These are phyloP conservation scores for Ambastaia sidthimunki DNA, from an alignment of 2,797 vertebrate genomes.

Conservation along the genomic window DNA sequence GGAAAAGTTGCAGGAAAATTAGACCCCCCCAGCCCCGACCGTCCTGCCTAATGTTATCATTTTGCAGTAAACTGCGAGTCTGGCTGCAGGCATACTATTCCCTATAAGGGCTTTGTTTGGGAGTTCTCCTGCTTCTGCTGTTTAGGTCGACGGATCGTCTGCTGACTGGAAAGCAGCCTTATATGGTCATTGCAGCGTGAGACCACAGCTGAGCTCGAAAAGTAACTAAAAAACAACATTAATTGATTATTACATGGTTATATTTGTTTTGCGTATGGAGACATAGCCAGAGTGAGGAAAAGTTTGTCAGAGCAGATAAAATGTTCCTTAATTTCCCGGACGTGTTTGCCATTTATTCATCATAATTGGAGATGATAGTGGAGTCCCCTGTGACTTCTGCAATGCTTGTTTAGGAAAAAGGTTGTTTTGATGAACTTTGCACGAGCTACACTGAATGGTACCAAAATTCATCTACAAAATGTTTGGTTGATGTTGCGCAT, in stretches of 20 bases:
- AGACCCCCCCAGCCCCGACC: slow-evolving; percentile 58
- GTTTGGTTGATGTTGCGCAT: not conserved
- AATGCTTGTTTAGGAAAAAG: slow-evolving; percentile 38
- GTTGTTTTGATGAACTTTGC: not conserved
- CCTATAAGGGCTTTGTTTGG: slow-evolving; percentile 99
- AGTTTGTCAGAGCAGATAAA: slow-evolving; percentile 43
- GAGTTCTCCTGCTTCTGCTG: slow-evolving; percentile 88
- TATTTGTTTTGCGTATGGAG: slow-evolving; percentile 29
- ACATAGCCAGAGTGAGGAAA: not conserved
- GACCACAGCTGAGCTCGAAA: slow-evolving; percentile 66
- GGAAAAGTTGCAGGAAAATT: slow-evolving; percentile 32
- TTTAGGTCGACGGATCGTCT: slow-evolving; percentile 81
- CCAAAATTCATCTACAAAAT: not conserved
- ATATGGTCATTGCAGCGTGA: slow-evolving; percentile 88
- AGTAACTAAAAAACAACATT: slow-evolving; percentile 57
- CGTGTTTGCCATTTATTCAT: slow-evolving; percentile 53
- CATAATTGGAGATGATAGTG: slow-evolving; percentile 55
- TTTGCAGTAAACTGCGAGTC: slow-evolving; percentile 79
- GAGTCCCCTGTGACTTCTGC: slow-evolving; percentile 66
- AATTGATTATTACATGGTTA: slow-evolving; percentile 56
- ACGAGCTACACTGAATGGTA: not conserved
- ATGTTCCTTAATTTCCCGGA: slow-evolving; percentile 55
- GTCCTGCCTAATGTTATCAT: slow-evolving; percentile 78
- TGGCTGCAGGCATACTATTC: slow-evolving; percentile 84
- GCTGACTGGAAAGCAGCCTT: slow-evolving; percentile 89